Conservation (phyloP, 1,140 invertebrate genomes). For the Drosophila bocqueti region DNA sequence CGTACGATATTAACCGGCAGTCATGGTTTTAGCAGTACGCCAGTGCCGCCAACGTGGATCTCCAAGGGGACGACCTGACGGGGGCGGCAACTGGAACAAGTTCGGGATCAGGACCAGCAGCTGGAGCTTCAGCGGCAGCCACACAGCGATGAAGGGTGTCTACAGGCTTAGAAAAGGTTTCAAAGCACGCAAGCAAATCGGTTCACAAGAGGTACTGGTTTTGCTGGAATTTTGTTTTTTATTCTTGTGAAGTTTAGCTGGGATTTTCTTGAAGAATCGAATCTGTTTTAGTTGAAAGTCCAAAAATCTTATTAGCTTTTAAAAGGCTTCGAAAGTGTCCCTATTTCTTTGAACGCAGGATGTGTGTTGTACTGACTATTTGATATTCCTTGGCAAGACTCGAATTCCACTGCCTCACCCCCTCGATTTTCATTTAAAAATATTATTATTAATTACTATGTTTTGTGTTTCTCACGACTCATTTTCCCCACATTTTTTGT, state of each 20-base stretch:
- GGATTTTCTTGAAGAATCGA: neutral
- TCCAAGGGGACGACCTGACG: constrained; percentile 75
- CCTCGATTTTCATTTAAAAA: constrained; percentile 6
- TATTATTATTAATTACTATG: neutral
- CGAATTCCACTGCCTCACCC: constrained; percentile 59
- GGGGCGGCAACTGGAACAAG: constrained; percentile 54
- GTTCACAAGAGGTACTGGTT: neutral
- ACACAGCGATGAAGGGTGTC: constrained; percentile 28
- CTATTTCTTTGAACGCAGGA: neutral
- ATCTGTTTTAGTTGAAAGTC: neutral
- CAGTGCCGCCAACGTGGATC: constrained; percentile 77
- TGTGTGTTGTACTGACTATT: constrained; percentile 36
- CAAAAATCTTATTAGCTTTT: neutral
- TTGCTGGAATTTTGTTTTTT: neutral
- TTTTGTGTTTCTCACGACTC: constrained; percentile 8
- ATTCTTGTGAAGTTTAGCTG: neutral
- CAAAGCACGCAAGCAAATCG: constrained; percentile 8
- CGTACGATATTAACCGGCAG: constrained; percentile 86
- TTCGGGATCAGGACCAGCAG: constrained; percentile 15
- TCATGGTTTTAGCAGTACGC: constrained; percentile 85
- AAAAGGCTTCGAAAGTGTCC: neutral
- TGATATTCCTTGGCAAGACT: constrained; percentile 60
- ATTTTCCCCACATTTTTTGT: constrained; percentile 19
- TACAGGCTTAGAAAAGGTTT: constrained; percentile 34
- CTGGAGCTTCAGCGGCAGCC: constrained; percentile 19